These are phyloP conservation scores for Agelastica alni DNA, from an alignment of 2,888 invertebrate genomes.

Conservation along the genomic window DNA sequence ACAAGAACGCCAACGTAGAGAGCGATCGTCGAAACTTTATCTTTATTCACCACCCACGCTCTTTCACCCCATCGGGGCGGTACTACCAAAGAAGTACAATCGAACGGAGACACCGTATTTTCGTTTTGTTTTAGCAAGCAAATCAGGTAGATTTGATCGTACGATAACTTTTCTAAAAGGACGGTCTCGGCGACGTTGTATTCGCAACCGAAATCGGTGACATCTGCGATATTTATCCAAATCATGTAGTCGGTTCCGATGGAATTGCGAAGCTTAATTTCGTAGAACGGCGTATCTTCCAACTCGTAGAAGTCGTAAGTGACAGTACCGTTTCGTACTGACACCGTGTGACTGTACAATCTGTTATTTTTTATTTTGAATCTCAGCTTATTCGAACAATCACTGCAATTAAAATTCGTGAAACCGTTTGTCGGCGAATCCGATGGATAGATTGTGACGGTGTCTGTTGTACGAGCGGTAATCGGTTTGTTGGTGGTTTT, in stretches of 20 bases:
- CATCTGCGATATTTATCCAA: slow-evolving; percentile 24
- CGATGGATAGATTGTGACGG: not conserved
- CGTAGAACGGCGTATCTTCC: slow-evolving; percentile 24
- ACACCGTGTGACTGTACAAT: slow-evolving; percentile 16
- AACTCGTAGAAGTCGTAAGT: slow-evolving; percentile 25
- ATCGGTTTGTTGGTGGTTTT: not conserved
- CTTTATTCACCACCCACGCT: slow-evolving; percentile 27
- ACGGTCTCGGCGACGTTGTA: slow-evolving; percentile 19
- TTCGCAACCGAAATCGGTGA: slow-evolving; percentile 23
- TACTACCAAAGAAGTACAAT: slow-evolving; percentile 25
- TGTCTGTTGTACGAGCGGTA: not conserved
- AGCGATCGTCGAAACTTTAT: slow-evolving; percentile 18
- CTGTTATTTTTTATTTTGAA: slow-evolving; percentile 2
- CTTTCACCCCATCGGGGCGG: slow-evolving; percentile 17
- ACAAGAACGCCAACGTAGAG: slow-evolving; percentile 6
- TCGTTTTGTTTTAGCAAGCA: slow-evolving; percentile 20
- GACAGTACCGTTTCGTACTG: slow-evolving; percentile 23
- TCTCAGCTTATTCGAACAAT: not conserved
- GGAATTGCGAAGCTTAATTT: slow-evolving; percentile 20
- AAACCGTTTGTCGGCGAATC: not conserved
- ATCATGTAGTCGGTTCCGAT: slow-evolving; percentile 19
- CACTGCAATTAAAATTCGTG: slow-evolving; percentile 13
- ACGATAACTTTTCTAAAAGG: slow-evolving; percentile 11
- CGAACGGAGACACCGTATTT: slow-evolving; percentile 26
- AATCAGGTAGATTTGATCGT: slow-evolving; percentile 17